phyloP scores from a whole-genome alignment of 2,113 vertebrate species.

The Scatophagus argus region DNA sequence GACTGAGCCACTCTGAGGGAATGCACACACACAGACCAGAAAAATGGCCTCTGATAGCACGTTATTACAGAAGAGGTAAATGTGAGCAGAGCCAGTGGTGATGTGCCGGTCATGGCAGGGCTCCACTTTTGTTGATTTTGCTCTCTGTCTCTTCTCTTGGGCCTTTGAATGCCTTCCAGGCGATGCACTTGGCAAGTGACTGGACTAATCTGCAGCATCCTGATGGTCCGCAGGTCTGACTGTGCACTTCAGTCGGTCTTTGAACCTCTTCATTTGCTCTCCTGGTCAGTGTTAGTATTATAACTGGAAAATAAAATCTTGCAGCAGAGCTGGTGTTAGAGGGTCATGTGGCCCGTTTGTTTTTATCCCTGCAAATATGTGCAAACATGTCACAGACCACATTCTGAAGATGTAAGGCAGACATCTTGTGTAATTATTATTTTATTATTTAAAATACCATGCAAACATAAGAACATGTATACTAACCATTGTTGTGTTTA shows the following conservation, averaged over 20 bases:
- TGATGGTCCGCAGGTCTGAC: conserved; percentile 31
- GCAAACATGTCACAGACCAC: background rate
- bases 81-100: background rate
- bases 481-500: background rate
- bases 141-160: background rate
- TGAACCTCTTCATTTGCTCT: background rate
- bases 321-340: background rate
- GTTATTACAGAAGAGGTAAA: conserved; percentile 12
- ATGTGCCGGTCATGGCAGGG: background rate
- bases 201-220: conserved; percentile 28
- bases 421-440: too few species aligned
- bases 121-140: conserved; percentile 11
- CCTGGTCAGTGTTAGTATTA: background rate
- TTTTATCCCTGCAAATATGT: background rate
- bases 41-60: conserved; percentile 31
- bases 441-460: too few species aligned
- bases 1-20: conserved; percentile 41
- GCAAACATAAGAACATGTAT: background rate
- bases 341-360: background rate
- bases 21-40: conserved; percentile 23
- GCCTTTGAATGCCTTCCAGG: conserved; percentile 26
- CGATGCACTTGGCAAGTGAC: conserved; percentile 20
- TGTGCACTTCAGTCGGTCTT: conserved; percentile 28
- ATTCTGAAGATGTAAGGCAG: background rate
- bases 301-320: background rate